Evolutionary conservation across 2,113 vertebrate genomes (phyloP).

Genomic region (Lonchura striata): DNA sequence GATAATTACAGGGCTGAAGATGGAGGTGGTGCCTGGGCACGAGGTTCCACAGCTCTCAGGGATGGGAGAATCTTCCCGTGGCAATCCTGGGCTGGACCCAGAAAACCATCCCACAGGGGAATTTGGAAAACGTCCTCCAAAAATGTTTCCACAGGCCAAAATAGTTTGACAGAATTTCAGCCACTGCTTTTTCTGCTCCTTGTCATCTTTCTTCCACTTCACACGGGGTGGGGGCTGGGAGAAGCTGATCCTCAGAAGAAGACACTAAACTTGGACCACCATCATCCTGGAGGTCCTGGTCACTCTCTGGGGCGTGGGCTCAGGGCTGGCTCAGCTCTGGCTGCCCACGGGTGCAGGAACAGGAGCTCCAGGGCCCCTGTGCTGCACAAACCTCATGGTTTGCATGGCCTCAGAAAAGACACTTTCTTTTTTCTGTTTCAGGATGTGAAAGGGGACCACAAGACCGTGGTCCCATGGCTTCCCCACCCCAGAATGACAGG

Average conservation of each 20-base stretch:
- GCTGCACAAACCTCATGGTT: not conserved
- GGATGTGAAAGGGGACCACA: not conserved
- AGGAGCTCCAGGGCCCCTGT: not conserved
- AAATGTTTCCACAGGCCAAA: rapidly evolving
- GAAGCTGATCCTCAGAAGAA: not conserved
- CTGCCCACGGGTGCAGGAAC: not conserved
- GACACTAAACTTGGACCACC: not conserved
- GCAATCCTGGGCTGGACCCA: not conserved
- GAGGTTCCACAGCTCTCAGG: not conserved
- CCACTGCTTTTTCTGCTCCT: rapidly evolving
- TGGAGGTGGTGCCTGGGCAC: not conserved
- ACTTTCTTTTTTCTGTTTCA: not conserved
- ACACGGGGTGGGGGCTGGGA: rapidly evolving
- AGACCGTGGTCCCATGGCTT: not conserved
- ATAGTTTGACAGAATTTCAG: not conserved
- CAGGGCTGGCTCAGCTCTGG: not conserved
- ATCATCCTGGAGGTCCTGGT: not conserved
- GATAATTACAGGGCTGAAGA: not conserved
- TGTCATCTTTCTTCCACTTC: not conserved
- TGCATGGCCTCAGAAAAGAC: not conserved
- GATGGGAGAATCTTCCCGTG: not conserved
- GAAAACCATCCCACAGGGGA: not conserved
- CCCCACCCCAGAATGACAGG: not conserved
- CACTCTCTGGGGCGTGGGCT: rapidly evolving
- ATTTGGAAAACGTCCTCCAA: not conserved